Percentiles rank a stretch among this genome's conserved stretches.
Evolutionary conservation across 2,888 invertebrate genomes (phyloP).

Genomic region (Griposia aprilina): DNA sequence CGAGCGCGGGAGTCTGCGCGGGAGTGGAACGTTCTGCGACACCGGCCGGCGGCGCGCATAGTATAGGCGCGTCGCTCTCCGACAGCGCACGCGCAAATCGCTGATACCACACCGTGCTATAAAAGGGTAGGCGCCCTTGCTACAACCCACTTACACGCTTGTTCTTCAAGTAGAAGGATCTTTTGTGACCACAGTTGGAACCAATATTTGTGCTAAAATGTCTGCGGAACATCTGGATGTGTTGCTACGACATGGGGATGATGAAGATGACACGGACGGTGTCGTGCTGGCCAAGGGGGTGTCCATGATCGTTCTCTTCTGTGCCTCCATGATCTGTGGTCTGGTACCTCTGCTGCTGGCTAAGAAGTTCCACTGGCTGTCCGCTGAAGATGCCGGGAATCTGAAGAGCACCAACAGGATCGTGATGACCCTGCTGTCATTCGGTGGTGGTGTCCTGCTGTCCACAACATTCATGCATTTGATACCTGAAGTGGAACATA

Average conservation of each 20-base stretch:
- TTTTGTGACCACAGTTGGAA: slow-evolving; percentile 31
- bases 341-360: slow-evolving; percentile 93
- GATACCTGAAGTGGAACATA: slow-evolving; percentile 94
- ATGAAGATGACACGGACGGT: slow-evolving; percentile 78
- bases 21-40: slow-evolving; percentile 78
- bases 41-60: slow-evolving; percentile 76
- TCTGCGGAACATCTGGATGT: slow-evolving; percentile 67
- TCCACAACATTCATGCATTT: slow-evolving; percentile 95
- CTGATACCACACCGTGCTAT: slow-evolving; percentile 81
- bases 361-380: slow-evolving; percentile 91
- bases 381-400: slow-evolving; percentile 85
- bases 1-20: slow-evolving; percentile 77
- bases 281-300: slow-evolving; percentile 93
- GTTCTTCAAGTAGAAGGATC: slow-evolving; percentile 54
- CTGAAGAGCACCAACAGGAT: slow-evolving; percentile 87
- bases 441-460: slow-evolving; percentile 96
- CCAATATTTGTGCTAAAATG: slow-evolving; percentile 66
- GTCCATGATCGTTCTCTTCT: slow-evolving; percentile 94
- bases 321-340: slow-evolving; percentile 94
- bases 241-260: slow-evolving; percentile 67
- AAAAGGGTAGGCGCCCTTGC: slow-evolving; percentile 79
- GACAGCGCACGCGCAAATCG: slow-evolving; percentile 84
- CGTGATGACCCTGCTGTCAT: slow-evolving; percentile 92
- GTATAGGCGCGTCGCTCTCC: slow-evolving; percentile 81
- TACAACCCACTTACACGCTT: slow-evolving; percentile 71